Base-by-base conservation (phyloP, 2,797 vertebrate species). In the Sebastes oblongus region DNA sequence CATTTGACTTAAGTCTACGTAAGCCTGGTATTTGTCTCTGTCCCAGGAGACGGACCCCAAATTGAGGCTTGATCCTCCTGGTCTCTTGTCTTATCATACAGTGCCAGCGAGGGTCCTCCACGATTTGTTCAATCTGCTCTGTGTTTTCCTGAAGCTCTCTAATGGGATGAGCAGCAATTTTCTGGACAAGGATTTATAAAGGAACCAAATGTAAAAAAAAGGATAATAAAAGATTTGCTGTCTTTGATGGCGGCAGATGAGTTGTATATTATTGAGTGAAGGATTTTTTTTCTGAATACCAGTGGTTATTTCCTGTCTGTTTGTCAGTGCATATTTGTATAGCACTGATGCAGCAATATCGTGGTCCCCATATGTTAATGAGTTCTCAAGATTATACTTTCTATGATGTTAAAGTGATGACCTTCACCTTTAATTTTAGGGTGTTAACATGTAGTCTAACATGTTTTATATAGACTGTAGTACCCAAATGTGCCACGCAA, bases 1-100 rank as follows among this genome's bases (percentile, higher is more conserved):
- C 71, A 82, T 93, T 88, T 79, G 79, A 77, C 86, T 77, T 92
- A 90, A 93, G 85, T 87, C 87, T 85, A 39, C 29, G 75, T 94
- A 94, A 95, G 90, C 91, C 84, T 84, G 77, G 83, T 90, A 85
- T 93, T 94, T 93, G 90, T 81, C 87, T 66, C 81, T 79, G 76
- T 89, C 94, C 86, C 90, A 32, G 65, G 93, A 90, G 94, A 92
- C 42, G 0, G 64, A 83, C 52, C 55, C 70, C 78, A 91, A 91
- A 93, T 95, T 91, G 80, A 92, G 77, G 82, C 72, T 81, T 94
- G 83, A 92, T 89, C 91, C 86, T 81, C 52, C 16, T 14, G 36
- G 14, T 62, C 81, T 81, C 75, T 86, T 85, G 60, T 89, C 8
- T 52, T 72, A 77, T 88, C 61, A 55, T 65, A 62, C 69, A 62